phyloP scores from a whole-genome alignment of 2,888 invertebrate genomes.

The Monochamus alternatus region DNA sequence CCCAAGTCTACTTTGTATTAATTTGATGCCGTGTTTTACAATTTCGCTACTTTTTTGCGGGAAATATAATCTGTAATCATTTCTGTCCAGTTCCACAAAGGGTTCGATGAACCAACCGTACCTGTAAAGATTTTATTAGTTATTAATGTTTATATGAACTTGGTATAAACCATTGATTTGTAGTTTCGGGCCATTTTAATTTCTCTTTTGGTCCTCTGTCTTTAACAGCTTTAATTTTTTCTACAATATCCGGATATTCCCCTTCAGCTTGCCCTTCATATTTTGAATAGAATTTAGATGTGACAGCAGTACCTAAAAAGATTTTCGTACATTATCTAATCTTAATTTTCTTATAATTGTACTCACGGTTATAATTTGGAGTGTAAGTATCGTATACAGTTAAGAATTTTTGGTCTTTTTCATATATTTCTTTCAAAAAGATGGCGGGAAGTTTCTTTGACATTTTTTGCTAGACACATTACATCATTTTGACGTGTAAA shows the following conservation, averaged over 20 bases:
- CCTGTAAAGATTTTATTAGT: conserved; percentile 7
- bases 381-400: conserved; percentile 61
- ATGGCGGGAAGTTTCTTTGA: conserved; percentile 44
- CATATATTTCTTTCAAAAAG: conserved; percentile 60
- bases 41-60: conserved; percentile 52
- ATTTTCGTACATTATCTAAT: not conserved
- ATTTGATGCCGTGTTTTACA: conserved; percentile 47
- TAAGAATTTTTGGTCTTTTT: conserved; percentile 59
- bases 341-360: not conserved
- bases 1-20: conserved; percentile 36
- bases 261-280: conserved; percentile 60
- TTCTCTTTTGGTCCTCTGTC: conserved; percentile 63
- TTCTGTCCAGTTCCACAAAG: conserved; percentile 56
- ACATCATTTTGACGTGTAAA: too few relatives aligned
- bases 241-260: conserved; percentile 58
- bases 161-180: conserved; percentile 61
- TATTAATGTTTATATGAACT: not conserved
- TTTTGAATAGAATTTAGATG: conserved; percentile 67
- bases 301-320: conserved; percentile 59
- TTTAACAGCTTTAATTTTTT: conserved; percentile 58
- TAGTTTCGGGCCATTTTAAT: conserved; percentile 64
- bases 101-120: conserved; percentile 42
- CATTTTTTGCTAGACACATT: conserved; percentile 7
- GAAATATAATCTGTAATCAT: conserved; percentile 60
- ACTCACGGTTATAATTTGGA: conserved; percentile 61